Conservation (phyloP, 2,888 invertebrate genomes). For the Parascotia fuliginaria region DNA sequence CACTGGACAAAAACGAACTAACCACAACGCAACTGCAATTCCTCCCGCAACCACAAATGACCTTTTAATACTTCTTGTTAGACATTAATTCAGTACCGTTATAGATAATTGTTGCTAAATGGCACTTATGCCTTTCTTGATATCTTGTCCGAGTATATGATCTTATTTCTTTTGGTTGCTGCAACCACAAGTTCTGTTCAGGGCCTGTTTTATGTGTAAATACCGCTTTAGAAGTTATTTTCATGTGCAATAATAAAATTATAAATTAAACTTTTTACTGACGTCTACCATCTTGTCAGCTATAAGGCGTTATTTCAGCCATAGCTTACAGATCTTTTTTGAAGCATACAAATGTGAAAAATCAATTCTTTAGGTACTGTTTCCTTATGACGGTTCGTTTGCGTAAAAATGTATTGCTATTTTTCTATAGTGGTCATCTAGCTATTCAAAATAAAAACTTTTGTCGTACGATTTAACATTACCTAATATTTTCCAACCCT, state of each 20-base stretch:
- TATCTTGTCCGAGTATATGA: slow-evolving; percentile 18
- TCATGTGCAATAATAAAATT: background rate
- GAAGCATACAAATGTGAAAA: no score
- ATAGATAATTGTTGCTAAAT: slow-evolving; percentile 53
- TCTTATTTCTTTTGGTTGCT: slow-evolving; percentile 17
- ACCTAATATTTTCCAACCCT: background rate
- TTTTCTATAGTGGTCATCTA: no score
- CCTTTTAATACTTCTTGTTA: slow-evolving; percentile 72
- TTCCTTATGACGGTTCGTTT: no score
- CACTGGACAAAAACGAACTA: slow-evolving; percentile 63
- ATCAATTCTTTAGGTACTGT: no score
- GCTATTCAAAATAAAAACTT: no score
- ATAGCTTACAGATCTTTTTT: no score
- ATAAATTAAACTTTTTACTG: no score
- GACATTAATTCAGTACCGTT: slow-evolving; percentile 69
- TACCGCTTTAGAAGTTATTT: background rate
- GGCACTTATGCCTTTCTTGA: slow-evolving; percentile 35
- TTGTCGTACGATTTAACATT: background rate
- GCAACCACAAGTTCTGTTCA: background rate
- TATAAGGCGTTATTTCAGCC: no score
- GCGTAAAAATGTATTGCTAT: no score
- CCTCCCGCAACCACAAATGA: slow-evolving; percentile 78
- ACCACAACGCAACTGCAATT: slow-evolving; percentile 73
- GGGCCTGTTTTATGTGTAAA: slow-evolving; percentile 3
- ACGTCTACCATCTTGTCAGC: no score